These are phyloP conservation scores for Leptinotarsa rubiginosa DNA, from an alignment of 2,888 invertebrate genomes.

Conservation along the genomic window DNA sequence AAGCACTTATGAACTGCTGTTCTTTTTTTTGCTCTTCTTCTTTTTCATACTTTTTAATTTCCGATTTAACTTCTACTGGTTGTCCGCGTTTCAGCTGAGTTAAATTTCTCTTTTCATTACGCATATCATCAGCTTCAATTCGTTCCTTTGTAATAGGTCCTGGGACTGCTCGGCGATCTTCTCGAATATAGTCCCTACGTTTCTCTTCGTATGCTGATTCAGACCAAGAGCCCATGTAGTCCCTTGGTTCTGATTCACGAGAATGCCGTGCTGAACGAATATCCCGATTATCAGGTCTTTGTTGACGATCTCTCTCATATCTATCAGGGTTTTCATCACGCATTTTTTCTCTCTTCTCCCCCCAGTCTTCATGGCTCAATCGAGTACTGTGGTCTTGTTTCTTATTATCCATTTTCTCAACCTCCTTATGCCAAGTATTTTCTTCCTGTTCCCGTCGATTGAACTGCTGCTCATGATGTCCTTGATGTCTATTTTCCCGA, in stretches of 20 bases:
- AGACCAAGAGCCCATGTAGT: constrained; percentile 66
- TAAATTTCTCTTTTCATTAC: constrained; percentile 67
- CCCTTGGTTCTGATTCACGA: constrained; percentile 66
- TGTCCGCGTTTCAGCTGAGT: constrained; percentile 68
- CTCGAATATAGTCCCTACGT: constrained; percentile 58
- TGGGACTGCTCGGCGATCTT: constrained; percentile 67
- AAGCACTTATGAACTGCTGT: constrained; percentile 47
- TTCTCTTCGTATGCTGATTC: constrained; percentile 64
- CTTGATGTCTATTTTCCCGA: constrained; percentile 55
- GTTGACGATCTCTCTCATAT: constrained; percentile 67
- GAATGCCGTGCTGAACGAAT: constrained; percentile 69
- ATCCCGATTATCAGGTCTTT: constrained; percentile 72
- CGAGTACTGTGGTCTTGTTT: constrained; percentile 5
- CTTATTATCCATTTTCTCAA: constrained; percentile 34
- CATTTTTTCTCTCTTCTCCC: constrained; percentile 54
- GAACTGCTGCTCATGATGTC: constrained; percentile 60
- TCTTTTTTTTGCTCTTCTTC: constrained; percentile 35
- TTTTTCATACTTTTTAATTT: constrained; percentile 37
- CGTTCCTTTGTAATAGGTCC: constrained; percentile 73
- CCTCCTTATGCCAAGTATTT: constrained; percentile 45
- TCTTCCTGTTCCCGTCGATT: constrained; percentile 52
- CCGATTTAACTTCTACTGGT: constrained; percentile 59
- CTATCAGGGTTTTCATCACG: constrained; percentile 56
- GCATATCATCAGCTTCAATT: constrained; percentile 71
- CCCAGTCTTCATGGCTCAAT: constrained; percentile 54